phyloP scores from a whole-genome alignment of 2,113 vertebrate genomes.

The Chamaetylas fuelleborni region DNA sequence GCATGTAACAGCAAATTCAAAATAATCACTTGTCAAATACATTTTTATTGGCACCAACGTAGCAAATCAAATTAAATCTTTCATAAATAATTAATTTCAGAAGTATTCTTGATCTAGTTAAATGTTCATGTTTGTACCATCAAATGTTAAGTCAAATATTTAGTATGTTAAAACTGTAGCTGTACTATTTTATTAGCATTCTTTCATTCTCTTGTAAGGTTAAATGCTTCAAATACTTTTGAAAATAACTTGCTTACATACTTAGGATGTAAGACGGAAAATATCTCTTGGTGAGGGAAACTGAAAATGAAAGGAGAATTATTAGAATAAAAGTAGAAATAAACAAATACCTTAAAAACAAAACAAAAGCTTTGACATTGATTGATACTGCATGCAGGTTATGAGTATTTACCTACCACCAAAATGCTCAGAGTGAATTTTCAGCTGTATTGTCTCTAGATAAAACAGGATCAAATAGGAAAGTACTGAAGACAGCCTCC shows the following conservation, averaged over 20 bases:
- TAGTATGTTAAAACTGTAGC: not conserved
- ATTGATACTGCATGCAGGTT: not conserved
- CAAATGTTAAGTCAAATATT: not conserved
- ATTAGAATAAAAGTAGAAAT: not conserved
- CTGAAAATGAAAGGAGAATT: not conserved
- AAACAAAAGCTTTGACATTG: not conserved
- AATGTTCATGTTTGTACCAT: not conserved
- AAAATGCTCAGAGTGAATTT: not conserved
- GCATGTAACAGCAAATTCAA: not conserved
- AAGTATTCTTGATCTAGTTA: not conserved
- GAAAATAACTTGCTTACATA: not conserved
- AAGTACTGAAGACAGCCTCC: not conserved
- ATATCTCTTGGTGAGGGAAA: not conserved
- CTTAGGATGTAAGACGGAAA: not conserved
- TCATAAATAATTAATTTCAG: not conserved
- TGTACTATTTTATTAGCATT: not conserved
- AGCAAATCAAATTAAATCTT: not conserved
- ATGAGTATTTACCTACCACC: not conserved
- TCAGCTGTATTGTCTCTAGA: not conserved
- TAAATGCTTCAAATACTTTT: not conserved
- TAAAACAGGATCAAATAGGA: not conserved
- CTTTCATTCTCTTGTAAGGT: not conserved
- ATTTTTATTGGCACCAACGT: not conserved
- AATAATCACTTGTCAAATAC: not conserved
- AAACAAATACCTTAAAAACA: not conserved